Evolutionary conservation across 2,113 vertebrate species (phyloP).

Genomic region (Petroica traversi): DNA sequence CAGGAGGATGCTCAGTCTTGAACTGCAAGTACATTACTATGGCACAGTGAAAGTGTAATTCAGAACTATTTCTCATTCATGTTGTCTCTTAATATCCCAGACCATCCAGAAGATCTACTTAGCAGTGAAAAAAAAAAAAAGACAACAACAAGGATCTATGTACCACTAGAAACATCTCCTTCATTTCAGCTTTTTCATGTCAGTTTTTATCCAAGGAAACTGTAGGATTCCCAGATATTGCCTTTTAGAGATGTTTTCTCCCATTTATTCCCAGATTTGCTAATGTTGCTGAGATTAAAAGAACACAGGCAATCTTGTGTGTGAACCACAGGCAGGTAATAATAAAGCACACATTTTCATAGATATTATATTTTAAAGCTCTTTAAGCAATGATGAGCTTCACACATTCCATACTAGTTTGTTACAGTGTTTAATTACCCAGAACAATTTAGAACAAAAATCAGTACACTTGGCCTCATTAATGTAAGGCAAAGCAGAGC

Average conservation of each 20-base stretch:
- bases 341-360: neutral
- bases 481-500: constrained; percentile 16
- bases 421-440: constrained; percentile 45
- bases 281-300: neutral
- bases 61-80: neutral
- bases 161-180: neutral
- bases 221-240: neutral
- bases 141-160: neutral
- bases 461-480: constrained; percentile 33
- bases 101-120: neutral
- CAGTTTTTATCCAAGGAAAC: neutral
- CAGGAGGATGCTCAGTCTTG: neutral
- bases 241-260: neutral
- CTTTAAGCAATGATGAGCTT: neutral
- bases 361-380: neutral
- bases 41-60: neutral
- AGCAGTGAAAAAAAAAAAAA: neutral
- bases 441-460: constrained; percentile 31
- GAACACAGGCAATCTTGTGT: neutral
- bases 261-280: neutral
- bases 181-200: neutral
- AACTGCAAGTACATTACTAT: neutral
- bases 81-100: neutral
- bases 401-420: neutral
- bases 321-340: neutral